These are phyloP conservation scores for Gadus chalcogrammus DNA, from an alignment of 2,113 vertebrate species.

Conservation along the genomic window DNA sequence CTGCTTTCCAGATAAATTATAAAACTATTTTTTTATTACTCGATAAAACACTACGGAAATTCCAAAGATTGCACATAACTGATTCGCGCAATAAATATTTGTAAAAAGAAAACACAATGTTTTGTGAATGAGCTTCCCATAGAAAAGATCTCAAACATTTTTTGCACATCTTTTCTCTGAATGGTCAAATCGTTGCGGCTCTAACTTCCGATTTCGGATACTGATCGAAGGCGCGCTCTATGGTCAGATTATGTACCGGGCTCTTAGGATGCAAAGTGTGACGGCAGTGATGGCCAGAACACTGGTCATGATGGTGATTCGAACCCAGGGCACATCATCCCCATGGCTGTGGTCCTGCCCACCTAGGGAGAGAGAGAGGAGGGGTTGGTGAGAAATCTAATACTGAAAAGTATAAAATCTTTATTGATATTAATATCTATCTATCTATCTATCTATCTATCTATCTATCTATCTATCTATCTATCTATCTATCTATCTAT, in stretches of 20 bases:
- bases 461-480: background rate
- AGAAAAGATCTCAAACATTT: too few relatives aligned
- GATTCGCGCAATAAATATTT: too few relatives aligned
- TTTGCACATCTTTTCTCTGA: background rate
- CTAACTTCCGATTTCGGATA: background rate
- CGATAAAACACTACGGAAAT: too few relatives aligned
- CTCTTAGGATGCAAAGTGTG: constrained; percentile 33
- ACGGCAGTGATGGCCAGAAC: constrained; percentile 39
- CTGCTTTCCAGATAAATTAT: too few relatives aligned
- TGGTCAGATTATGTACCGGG: constrained; percentile 20
- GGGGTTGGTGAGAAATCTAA: background rate
- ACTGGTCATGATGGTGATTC: constrained; percentile 36
- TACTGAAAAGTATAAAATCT: background rate
- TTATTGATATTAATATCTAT: background rate
- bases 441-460: background rate
- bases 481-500: too few relatives aligned
- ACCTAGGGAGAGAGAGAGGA: background rate
- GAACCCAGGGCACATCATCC: constrained; percentile 39
- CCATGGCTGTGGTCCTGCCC: background rate
- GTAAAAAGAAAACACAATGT: too few relatives aligned
- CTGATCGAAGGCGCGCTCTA: background rate
- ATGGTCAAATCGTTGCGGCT: background rate
- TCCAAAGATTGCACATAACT: too few relatives aligned
- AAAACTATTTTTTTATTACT: too few relatives aligned
- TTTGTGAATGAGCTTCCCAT: too few relatives aligned